Base-by-base conservation (phyloP, 2,888 invertebrate genomes). In the Tipula unca region DNA sequence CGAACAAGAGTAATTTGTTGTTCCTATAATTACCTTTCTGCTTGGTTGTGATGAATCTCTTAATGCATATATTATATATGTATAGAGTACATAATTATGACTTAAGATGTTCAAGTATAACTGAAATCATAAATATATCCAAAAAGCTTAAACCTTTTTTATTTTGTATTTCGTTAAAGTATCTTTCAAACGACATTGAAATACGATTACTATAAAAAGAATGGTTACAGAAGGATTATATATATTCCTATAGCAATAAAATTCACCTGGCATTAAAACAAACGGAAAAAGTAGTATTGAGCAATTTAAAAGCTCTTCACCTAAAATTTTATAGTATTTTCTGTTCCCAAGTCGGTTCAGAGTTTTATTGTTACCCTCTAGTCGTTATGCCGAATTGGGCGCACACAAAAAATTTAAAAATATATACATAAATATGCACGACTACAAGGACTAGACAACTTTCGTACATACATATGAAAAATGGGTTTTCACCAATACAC, bases 191-290 rank as follows among this genome's bases (percentile, higher is more conserved):
- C 17, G 48, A 5, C 48, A 69, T 69, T 69, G 69, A 69, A 69
- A 69, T 69, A 69, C 69, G 69, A 69, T 69, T 25, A 69, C 69
- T 25, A 69, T 25, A 69, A 69, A 69, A 69, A 69, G 25, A 25
- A 25, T 25, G 69, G 20, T 69, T 25, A 25, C 8, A 10, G 69
- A n/a, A 25, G 69, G 69, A 69, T 69, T 69, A 69, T 10, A 69
- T 69, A n/a, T n/a, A n/a, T 69, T 69, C 69, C n/a, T n/a, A n/a
- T 25, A 69, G 25, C 69, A 69, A 69, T 69, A 69, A 69, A 69
- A 69, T 69, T 69, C 69, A 69, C 69, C 69, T 69, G 69, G 69
- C 69, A 69, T 69, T 69, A 69, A 69, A 69, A 69, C 69, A 69
- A 69, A 54, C 20, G 8, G 69, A 69, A 69, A 48, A 69, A 69